Evolutionary conservation across 1,140 invertebrate genomes (phyloP).

Genomic region (Chionoecetes opilio): DNA sequence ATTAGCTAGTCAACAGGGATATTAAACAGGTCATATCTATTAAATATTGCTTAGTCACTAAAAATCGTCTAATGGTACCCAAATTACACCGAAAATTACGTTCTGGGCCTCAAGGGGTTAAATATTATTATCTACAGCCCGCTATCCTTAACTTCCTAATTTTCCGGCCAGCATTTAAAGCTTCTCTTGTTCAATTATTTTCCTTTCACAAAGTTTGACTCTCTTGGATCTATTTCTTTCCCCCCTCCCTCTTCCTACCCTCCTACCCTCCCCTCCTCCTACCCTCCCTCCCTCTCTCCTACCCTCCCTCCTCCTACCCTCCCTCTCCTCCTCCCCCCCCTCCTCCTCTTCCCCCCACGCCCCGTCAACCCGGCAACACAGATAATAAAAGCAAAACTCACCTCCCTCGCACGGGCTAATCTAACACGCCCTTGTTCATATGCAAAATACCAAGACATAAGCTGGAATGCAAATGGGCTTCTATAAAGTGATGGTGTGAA

Average conservation of each 20-base stretch:
- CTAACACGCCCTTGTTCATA: constrained; percentile 67
- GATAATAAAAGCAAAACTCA: constrained; percentile 47
- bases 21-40: too few species aligned
- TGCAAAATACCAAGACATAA: constrained; percentile 66
- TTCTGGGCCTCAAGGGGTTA: too few species aligned
- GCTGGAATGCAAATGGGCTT: constrained; percentile 65
- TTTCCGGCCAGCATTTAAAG: background rate
- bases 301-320: background rate
- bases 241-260: background rate
- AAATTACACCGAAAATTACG: too few species aligned
- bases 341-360: constrained; percentile 45
- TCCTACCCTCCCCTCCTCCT: background rate
- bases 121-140: too few species aligned
- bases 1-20: too few species aligned
- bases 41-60: too few species aligned
- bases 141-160: background rate
- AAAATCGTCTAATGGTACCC: too few species aligned
- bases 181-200: background rate
- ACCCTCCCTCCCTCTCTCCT: background rate
- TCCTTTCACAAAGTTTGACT: background rate
- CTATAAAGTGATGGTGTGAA: constrained; percentile 60
- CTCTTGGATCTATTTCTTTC: constrained; percentile 7
- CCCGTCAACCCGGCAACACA: constrained; percentile 22
- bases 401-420: constrained; percentile 47
- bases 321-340: background rate